Evolutionary conservation across 2,113 vertebrate species (phyloP).

Genomic region (Indicator maculatus): DNA sequence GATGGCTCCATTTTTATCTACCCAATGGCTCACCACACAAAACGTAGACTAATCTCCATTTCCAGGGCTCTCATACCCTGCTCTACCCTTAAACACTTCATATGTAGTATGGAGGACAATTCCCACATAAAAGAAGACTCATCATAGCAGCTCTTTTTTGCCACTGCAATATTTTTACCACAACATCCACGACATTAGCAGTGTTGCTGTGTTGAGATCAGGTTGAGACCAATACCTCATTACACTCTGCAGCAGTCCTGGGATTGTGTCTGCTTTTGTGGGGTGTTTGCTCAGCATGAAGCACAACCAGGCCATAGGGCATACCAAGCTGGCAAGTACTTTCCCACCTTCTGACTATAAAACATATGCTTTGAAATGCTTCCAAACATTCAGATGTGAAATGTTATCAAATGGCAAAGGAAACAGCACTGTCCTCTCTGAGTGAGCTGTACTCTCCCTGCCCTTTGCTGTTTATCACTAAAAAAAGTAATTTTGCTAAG

Average conservation of each 20-base stretch:
- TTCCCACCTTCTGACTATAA: neutral
- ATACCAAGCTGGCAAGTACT: neutral
- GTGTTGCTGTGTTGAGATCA: neutral
- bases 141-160: neutral
- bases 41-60: neutral
- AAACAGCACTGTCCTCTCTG: neutral
- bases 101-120: neutral
- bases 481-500: neutral
- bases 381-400: neutral
- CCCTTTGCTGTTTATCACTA: neutral
- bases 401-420: neutral
- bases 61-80: neutral
- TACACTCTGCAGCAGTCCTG: neutral
- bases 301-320: neutral
- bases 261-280: neutral
- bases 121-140: neutral
- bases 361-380: neutral
- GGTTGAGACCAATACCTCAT: neutral
- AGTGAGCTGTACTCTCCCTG: neutral
- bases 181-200: rapidly evolving
- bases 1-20: conserved; percentile 23
- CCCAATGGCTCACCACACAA: neutral
- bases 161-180: neutral
- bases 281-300: neutral
- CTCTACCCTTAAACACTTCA: neutral